phyloP scores from a whole-genome alignment of 2,797 vertebrate genomes.

The Psittacula derbiana region DNA sequence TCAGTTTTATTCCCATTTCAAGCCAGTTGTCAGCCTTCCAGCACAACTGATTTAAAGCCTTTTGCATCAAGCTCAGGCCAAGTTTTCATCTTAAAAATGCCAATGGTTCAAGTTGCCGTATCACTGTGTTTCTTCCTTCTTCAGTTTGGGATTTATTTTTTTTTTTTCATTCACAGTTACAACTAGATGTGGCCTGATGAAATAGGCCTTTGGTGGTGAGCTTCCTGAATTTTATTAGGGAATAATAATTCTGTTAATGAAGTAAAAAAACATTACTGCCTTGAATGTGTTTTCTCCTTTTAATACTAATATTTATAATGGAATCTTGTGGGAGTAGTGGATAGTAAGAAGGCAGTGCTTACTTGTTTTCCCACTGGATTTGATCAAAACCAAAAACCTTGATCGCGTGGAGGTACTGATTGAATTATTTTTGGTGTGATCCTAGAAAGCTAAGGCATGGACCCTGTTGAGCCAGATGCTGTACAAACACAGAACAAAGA shows the following conservation, averaged over 20 bases:
- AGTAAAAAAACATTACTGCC: background rate
- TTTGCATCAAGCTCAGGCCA: background rate
- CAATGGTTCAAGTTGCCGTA: background rate
- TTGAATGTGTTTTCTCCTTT: background rate
- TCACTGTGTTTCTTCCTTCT: background rate
- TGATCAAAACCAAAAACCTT: background rate
- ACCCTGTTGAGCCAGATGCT: background rate
- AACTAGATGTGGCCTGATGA: background rate
- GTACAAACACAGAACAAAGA: background rate
- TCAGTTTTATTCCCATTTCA: background rate
- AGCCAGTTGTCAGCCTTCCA: background rate
- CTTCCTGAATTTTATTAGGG: background rate
- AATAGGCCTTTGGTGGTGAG: background rate
- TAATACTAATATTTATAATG: background rate
- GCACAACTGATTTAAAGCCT: background rate
- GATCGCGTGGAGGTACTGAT: background rate
- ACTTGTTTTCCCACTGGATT: background rate
- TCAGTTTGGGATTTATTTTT: background rate
- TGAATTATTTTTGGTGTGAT: background rate
- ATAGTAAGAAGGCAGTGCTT: background rate
- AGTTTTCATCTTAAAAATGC: background rate
- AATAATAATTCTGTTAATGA: background rate
- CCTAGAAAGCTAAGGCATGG: background rate
- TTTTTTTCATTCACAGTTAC: background rate
- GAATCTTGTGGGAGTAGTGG: background rate